These are phyloP conservation scores for Pyrocephalus nanus DNA, from an alignment of 2,797 vertebrate genomes.

Conservation along the genomic window DNA sequence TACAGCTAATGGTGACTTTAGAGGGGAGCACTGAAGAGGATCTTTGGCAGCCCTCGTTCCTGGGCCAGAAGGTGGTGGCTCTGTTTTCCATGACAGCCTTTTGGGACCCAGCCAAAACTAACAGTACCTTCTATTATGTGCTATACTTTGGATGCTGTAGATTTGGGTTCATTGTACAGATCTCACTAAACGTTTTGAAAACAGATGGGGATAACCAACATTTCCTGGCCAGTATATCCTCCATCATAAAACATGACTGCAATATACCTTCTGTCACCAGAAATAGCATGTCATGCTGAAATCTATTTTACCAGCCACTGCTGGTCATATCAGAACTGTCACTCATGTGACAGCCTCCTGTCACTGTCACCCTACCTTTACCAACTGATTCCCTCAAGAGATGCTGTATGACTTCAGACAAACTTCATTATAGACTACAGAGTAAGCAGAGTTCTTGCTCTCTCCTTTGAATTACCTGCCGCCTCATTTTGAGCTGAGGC, in stretches of 20 bases:
- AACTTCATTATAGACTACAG: neutral
- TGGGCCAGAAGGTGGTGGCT: neutral
- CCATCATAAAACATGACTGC: neutral
- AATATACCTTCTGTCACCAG: conserved; percentile 27
- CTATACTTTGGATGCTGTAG: neutral
- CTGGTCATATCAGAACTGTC: neutral
- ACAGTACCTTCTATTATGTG: neutral
- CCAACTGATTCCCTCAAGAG: neutral
- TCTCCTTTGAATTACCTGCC: neutral
- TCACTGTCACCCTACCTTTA: neutral
- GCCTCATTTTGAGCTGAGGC: neutral
- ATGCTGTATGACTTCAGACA: neutral
- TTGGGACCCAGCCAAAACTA: neutral
- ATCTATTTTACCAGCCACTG: neutral
- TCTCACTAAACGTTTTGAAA: neutral
- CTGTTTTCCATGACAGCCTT: neutral
- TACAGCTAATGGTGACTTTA: neutral
- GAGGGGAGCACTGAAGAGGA: neutral
- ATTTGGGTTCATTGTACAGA: neutral
- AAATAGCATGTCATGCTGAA: neutral
- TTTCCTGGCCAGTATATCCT: neutral
- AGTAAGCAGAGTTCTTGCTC: neutral
- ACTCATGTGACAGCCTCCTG: neutral
- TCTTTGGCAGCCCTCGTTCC: neutral
- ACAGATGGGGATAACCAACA: conserved; percentile 3